A percentile compares a stretch with the other conserved stretches of the same genome.
Conservation (phyloP, 2,888 invertebrate genomes). For the Tipula lateralis region DNA sequence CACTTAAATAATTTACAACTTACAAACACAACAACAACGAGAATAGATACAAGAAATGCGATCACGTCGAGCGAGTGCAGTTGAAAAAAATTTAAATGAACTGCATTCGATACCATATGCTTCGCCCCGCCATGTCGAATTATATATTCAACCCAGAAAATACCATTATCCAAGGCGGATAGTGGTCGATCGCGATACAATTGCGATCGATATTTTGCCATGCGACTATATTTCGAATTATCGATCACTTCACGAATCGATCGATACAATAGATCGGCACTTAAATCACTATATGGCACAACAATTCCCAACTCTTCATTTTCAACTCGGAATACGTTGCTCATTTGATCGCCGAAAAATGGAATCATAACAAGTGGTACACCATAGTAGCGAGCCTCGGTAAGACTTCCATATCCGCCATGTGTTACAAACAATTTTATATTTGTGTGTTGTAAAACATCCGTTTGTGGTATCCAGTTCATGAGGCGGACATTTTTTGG, state of each 20-base stretch:
- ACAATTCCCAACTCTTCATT: constrained; percentile 47
- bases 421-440: constrained; percentile 51
- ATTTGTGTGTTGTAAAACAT: constrained; percentile 50
- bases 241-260: constrained; percentile 39
- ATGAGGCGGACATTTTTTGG: constrained; percentile 45
- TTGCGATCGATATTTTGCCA: constrained; percentile 40
- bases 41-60: neutral
- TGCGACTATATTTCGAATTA: constrained; percentile 5
- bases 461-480: constrained; percentile 51
- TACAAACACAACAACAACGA: neutral
- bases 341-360: constrained; percentile 51
- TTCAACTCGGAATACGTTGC: constrained; percentile 50
- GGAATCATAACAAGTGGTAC: constrained; percentile 53
- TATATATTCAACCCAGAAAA: constrained; percentile 4
- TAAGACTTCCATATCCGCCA: constrained; percentile 51
- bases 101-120: neutral
- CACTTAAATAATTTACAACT: neutral
- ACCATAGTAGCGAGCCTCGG: constrained; percentile 50
- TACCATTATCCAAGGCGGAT: neutral
- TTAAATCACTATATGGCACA: constrained; percentile 44
- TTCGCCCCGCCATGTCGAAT: constrained; percentile 25
- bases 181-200: neutral
- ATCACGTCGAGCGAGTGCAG: constrained; percentile 49
- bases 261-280: constrained; percentile 39
- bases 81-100: constrained; percentile 34